Conservation (phyloP, 2,113 vertebrate species). For the Protobothrops flavoviridis region DNA sequence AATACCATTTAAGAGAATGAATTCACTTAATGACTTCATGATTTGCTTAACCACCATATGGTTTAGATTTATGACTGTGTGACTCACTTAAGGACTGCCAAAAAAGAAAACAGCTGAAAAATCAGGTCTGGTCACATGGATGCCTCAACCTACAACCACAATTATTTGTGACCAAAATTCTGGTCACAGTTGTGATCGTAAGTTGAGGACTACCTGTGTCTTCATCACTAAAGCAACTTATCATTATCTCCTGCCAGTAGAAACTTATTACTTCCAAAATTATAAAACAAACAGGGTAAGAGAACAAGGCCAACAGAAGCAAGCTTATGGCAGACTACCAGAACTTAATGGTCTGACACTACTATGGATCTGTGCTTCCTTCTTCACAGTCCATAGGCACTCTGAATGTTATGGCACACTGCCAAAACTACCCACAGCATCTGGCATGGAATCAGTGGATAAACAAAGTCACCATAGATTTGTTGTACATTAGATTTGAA, state of each 20-base stretch:
- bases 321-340: neutral
- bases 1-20: neutral
- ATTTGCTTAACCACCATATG: neutral
- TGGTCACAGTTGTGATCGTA: neutral
- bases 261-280: slow-evolving; percentile 2
- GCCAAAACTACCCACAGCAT: neutral
- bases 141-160: neutral
- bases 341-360: neutral
- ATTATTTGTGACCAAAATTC: neutral
- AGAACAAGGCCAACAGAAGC: slow-evolving; percentile 36
- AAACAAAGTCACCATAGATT: neutral
- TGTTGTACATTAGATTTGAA: neutral
- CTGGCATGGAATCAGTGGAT: neutral
- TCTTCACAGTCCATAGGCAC: neutral
- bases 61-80: neutral
- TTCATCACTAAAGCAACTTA: neutral
- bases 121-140: neutral
- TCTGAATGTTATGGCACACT: neutral
- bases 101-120: neutral
- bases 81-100: neutral
- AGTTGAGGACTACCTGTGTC: neutral
- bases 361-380: neutral
- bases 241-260: neutral
- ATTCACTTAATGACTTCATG: neutral
- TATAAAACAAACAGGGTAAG: slow-evolving; percentile 13